Evolutionary conservation across 2,113 vertebrate species (phyloP), one percentile per base, ranked within the genome.

Genomic region (Xenus cinereus): DNA sequence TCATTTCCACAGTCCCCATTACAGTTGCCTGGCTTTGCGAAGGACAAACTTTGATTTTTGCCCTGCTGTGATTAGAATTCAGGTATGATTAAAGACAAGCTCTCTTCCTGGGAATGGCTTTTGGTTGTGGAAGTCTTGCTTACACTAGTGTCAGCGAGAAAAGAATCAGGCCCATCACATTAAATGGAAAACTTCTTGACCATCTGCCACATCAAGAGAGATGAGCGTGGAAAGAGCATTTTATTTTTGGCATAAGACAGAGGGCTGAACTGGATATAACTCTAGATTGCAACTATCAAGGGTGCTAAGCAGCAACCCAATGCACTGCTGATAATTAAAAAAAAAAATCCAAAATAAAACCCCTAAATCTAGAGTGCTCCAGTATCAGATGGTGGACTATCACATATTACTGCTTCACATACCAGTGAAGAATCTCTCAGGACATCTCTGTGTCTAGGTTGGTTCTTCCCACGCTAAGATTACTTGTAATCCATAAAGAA

Each of bases 241-340:
- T 94, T 43, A 59, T 62, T 89, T 95, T 89, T 97, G 95, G 95
- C 91, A 19, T 89, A 51, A 81, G 50, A 84, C 68, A 89, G 79
- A 89, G 91, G 45, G 77, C 62, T 89, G 32, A 41, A 82, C 66
- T 89, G 89, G 85, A 76, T 75, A 10, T 24, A 87, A 71, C 77
- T 81, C 94, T 60, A 67, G 90, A 87, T 6, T 78, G 51, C 57
- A 84, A 41, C 64, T 26, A 67, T 27, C 48, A 86, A 11, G 0
- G 0, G 60, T 64, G 69, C 57, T 73, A 86, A 89, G 80, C 80
- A 96, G 80, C 4, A 32, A 66, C 26, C 53, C 37, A 33, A 27
- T 62, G 63, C 54, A 41, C 74, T 71, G 74, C 73, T 89, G 68
- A 27, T 18, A 87, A 78, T 22, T 43, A 66, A 84, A 30, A 39